Base-by-base conservation (phyloP, 1,140 invertebrate genomes). In the Pygmarrhopalites habei region DNA sequence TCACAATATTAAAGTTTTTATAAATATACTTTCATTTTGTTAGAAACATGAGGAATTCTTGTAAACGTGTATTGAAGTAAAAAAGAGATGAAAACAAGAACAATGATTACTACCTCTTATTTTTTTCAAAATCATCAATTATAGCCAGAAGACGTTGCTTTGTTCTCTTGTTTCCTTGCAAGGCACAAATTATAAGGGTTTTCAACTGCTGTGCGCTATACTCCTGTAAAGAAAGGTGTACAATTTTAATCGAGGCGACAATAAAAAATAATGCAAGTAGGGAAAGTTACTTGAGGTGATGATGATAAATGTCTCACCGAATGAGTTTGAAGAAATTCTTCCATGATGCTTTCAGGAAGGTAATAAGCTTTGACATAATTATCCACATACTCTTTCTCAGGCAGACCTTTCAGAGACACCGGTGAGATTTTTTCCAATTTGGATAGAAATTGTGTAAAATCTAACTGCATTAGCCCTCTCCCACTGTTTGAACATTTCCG, bases 401-500 rank as follows among this genome's bases (percentile, higher is more conserved):
- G 92, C 39, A 96, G 82, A 17, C 92, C 92, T 74, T 86, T 84
- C 15, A 70, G 25, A 14, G 62, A 32, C 72, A 90, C 71, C 12
- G 81, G 82, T 0, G 90, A 88, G 19, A 96, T 83, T 72, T 86
- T 85, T 75, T 96, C 92, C 35, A 97, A 80, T 73, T 96, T 95
- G 12, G 88, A 86, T 56, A 94, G 82, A 62, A 98, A 85, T 74
- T 98, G 95, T 25, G 93, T 91, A 75, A 94, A 98, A 80, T 99
- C 96, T 2, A 99, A 79, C 74, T 97, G 94, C 95, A 99, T 99
- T 2, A 98, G 75, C 0, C 92, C 95, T 63, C 95, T 78, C 1
- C 96, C 96, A 67, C 92, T 94, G 69, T 94, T 94, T 0, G 92
- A 92, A 78, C 96, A 99, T 75, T 95, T 96, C 69, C 88, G 91